A percentile compares a stretch with the other conserved stretches of the same genome.
Conservation (phyloP, 2,888 invertebrate species). For the Cephus pulcher region DNA sequence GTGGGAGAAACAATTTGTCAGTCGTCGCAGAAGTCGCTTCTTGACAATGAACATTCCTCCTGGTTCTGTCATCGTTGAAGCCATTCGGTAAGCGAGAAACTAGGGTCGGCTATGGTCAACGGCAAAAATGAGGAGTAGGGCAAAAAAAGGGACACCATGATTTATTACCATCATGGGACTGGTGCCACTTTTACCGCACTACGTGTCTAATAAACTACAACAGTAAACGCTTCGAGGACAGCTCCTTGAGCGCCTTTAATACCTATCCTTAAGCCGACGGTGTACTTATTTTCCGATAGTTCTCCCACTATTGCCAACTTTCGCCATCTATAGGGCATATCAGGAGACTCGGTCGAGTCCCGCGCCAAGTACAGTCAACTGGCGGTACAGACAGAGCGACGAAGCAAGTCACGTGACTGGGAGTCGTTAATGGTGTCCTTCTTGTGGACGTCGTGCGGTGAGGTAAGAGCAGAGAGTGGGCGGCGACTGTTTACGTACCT, state of each 20-base stretch:
- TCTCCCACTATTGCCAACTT: neutral
- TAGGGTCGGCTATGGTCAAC: constrained; percentile 27
- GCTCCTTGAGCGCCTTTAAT: neutral
- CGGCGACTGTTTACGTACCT: too few relatives aligned
- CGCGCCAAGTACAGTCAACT: too few relatives aligned
- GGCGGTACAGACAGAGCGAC: too few relatives aligned
- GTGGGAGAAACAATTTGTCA: constrained; percentile 2
- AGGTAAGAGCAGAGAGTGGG: too few relatives aligned
- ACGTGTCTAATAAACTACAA: neutral
- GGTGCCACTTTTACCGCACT: constrained; percentile 23
- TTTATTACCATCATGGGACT: constrained; percentile 32
- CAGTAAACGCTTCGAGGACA: neutral
- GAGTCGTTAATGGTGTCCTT: too few relatives aligned
- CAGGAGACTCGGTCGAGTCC: too few relatives aligned
- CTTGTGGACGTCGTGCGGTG: too few relatives aligned
- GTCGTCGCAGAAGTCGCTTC: constrained; percentile 24
- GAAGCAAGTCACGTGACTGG: too few relatives aligned
- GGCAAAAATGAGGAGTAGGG: constrained; percentile 15
- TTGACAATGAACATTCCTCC: constrained; percentile 36
- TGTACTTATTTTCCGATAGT: neutral
- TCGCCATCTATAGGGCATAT: neutral
- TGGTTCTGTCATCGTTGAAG: constrained; percentile 23
- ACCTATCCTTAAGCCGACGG: neutral
- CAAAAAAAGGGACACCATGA: constrained; percentile 32
- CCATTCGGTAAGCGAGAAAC: constrained; percentile 17